Conservation (phyloP, 2,113 vertebrate genomes). For the Caretta caretta region DNA sequence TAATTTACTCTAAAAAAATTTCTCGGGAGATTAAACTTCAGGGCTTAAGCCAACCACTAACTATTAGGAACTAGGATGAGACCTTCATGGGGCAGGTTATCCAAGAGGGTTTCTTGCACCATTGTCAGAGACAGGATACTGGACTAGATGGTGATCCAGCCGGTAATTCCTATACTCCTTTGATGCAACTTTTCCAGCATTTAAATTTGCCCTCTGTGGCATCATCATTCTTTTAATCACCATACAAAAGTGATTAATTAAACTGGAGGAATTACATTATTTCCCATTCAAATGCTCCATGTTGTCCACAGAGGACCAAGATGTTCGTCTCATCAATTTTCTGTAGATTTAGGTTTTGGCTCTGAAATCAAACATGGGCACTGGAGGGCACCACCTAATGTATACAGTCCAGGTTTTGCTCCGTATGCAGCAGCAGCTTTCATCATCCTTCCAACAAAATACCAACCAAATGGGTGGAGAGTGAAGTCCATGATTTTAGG, state of each 20-base stretch:
- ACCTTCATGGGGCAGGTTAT: accelerated
- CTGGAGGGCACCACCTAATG: accelerated
- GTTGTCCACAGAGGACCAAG: accelerated
- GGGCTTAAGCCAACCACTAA: neutral
- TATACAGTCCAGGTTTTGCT: neutral
- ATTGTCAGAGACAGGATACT: neutral
- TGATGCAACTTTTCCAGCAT: neutral
- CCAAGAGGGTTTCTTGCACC: neutral
- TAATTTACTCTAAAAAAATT: neutral
- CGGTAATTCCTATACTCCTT: neutral
- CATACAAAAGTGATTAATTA: neutral
- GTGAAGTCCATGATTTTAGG: neutral
- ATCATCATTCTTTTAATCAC: neutral
- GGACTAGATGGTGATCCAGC: neutral
- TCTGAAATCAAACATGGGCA: accelerated
- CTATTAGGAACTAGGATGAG: accelerated
- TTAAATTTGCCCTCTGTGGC: accelerated
- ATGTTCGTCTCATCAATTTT: neutral
- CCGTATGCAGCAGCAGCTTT: neutral
- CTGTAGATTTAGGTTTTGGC: neutral
- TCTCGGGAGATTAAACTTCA: neutral
- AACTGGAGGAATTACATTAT: neutral
- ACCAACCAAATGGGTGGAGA: neutral
- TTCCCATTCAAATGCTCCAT: accelerated
- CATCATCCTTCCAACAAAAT: neutral